Evolutionary conservation across 2,113 vertebrate genomes (phyloP), one percentile per base, ranked within the genome.

Genomic region (Dasypus novemcinctus): DNA sequence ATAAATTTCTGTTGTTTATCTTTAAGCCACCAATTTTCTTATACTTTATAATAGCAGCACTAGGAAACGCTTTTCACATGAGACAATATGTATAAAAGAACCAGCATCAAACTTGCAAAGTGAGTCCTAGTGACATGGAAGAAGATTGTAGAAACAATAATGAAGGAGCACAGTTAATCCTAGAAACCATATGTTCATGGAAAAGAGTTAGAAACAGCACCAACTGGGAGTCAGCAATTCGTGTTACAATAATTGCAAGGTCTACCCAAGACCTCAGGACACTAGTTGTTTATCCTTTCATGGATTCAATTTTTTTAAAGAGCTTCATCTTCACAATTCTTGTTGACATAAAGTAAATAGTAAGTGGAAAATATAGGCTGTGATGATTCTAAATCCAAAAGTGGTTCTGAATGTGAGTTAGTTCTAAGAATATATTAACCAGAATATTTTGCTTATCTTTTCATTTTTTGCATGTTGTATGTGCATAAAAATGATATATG

Each of bases 371-470:
- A 18, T 2, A 25, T 36, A 4, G 29, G 3, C 23, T 11, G 14
- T 25, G 7, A 68, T 75, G 31, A 36, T 31, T n/a, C 2, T 31
- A n/a, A 68, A 68, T 43, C 23, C 54, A 59, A 85, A 89, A 7
- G 57, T 59, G 46, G 43, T 18, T 69, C 3, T 33, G 2, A 82
- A 33, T n/a, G 33, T 79, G 46, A 87, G 14, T 0, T 54, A 8
- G 15, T 59, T 61, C 13, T 52, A 49, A 11, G 46, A 85, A 29
- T 20, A 33, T 11, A 29, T 36, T 59, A 13, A 33, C 7, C 27
- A 33, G 52, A 13, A 27, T 72, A 31, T 95, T 92, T 80, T 80
- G 43, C 31, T 49, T 80, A 75, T 76, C 49, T 57, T 63, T 86
- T 49, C 11, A 59, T 76, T 69, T 61, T 69, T 36, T 69, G 14